Conservation (phyloP, 2,113 vertebrate genomes). For the Erpornis zantholeuca region DNA sequence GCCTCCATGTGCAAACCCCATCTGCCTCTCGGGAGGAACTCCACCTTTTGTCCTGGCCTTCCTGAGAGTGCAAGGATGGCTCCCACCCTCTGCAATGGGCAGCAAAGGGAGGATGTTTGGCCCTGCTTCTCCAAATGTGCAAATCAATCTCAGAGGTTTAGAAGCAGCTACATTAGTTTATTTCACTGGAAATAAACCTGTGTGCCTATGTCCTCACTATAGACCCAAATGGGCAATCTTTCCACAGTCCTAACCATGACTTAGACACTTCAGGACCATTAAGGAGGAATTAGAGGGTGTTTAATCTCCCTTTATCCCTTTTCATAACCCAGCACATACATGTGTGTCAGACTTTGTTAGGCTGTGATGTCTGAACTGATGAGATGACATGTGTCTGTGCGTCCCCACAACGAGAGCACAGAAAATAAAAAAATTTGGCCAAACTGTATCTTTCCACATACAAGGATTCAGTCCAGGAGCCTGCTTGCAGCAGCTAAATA, state of each 20-base stretch:
- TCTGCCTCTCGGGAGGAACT: not conserved
- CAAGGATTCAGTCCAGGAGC: not conserved
- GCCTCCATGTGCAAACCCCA: rapidly evolving
- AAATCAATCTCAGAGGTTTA: not conserved
- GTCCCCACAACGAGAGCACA: not conserved
- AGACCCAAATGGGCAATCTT: rapidly evolving
- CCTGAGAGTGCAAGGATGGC: not conserved
- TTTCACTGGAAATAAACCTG: not conserved
- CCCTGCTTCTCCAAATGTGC: rapidly evolving
- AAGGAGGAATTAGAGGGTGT: not conserved
- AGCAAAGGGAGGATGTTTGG: rapidly evolving
- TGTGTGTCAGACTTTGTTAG: not conserved
- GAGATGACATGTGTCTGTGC: rapidly evolving
- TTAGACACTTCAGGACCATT: not conserved
- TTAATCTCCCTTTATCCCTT: not conserved
- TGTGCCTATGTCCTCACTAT: not conserved
- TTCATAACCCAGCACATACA: not conserved
- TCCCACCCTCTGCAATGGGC: not conserved
- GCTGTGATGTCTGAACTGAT: not conserved
- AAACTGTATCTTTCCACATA: not conserved
- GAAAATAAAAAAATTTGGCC: not conserved
- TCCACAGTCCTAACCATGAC: not conserved
- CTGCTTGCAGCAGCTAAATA: constrained; percentile 24
- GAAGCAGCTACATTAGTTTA: not conserved
- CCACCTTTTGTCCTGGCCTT: not conserved